phyloP scores from a whole-genome alignment of 2,113 vertebrate species.

The Edolisoma coerulescens region DNA sequence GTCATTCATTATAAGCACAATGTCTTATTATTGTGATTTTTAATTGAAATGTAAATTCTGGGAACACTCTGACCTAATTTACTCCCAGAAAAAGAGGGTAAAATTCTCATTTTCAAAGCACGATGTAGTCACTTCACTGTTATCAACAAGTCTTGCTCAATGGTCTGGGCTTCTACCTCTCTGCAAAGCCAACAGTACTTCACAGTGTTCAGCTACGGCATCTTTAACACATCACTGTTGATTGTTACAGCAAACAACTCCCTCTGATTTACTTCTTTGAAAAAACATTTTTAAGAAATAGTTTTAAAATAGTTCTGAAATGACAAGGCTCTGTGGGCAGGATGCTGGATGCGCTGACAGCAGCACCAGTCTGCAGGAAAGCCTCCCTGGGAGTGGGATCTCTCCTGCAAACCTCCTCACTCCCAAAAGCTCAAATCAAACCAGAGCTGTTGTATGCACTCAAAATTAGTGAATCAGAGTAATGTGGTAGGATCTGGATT shows the following conservation, averaged over 20 bases:
- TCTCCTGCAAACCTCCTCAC: background rate
- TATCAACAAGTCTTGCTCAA: slow-evolving; percentile 66
- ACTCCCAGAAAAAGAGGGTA: slow-evolving; percentile 79
- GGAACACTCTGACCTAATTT: slow-evolving; percentile 89
- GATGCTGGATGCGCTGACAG: background rate
- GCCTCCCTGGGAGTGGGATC: background rate
- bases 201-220: background rate
- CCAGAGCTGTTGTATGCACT: background rate
- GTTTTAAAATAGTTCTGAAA: background rate
- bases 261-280: background rate
- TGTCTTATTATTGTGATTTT: slow-evolving; percentile 95
- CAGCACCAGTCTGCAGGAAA: background rate
- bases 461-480: background rate
- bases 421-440: background rate
- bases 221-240: background rate
- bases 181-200: background rate
- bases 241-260: background rate
- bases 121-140: slow-evolving; percentile 71
- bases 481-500: background rate
- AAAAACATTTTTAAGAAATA: background rate
- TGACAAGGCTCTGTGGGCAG: background rate
- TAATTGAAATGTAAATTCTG: slow-evolving; percentile 99
- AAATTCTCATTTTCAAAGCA: slow-evolving; percentile 89
- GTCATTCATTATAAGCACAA: slow-evolving; percentile 89
- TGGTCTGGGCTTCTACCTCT: background rate